phyloP scores from a whole-genome alignment of 2,888 invertebrate species.

The Latrodectus hesperus region DNA sequence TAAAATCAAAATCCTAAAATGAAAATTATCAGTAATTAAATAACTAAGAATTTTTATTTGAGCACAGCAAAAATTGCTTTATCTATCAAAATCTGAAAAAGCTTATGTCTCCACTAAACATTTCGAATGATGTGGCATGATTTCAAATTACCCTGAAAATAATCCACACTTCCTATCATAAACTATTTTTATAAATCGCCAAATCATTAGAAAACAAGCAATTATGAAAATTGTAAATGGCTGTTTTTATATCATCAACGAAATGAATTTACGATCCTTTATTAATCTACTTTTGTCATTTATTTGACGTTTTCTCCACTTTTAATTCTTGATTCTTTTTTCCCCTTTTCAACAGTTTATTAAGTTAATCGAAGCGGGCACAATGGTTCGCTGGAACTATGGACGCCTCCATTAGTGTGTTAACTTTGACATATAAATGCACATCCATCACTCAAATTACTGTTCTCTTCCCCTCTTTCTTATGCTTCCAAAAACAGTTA shows the following conservation, averaged over 20 bases:
- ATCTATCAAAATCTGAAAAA: no score
- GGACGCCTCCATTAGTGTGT: constrained; percentile 22
- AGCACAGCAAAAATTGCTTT: no score
- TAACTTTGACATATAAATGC: constrained; percentile 13
- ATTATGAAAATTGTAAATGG: not conserved
- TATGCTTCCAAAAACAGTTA: not conserved
- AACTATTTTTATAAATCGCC: no score
- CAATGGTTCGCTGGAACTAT: constrained; percentile 4
- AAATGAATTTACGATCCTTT: not conserved
- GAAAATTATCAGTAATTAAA: no score
- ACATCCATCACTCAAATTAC: constrained; percentile 42
- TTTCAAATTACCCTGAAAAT: no score
- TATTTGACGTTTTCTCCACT: not conserved
- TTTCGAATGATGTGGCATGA: no score
- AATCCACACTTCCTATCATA: no score
- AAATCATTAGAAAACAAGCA: not conserved
- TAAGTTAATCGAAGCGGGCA: constrained; percentile 14
- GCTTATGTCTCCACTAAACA: no score
- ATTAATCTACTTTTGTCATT: not conserved
- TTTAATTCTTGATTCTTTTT: not conserved
- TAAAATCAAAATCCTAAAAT: no score
- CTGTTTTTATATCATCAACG: not conserved
- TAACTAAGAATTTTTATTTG: no score
- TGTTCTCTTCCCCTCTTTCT: not conserved
- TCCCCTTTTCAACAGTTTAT: not conserved